Conservation (phyloP, 2,888 invertebrate genomes). For the Autographa pulchrina region DNA sequence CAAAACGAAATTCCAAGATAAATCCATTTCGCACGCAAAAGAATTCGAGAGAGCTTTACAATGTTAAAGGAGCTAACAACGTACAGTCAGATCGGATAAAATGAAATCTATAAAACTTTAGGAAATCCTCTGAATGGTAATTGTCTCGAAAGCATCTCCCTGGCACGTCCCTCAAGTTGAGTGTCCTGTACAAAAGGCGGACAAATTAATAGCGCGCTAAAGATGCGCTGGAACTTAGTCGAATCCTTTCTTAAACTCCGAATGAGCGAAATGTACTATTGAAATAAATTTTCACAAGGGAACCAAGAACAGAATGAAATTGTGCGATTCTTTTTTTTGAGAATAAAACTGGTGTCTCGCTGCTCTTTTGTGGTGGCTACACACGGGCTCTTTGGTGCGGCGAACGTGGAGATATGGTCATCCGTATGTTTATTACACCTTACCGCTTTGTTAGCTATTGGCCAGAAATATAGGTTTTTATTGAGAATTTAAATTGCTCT, state of each 20-base stretch:
- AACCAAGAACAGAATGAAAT: slow-evolving; percentile 75
- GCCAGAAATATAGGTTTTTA: no score
- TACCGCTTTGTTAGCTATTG: neutral
- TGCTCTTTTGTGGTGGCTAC: slow-evolving; percentile 73
- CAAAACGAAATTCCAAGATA: slow-evolving; percentile 54
- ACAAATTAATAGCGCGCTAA: slow-evolving; percentile 70
- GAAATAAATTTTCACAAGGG: slow-evolving; percentile 79
- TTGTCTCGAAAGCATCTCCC: slow-evolving; percentile 61
- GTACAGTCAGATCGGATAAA: slow-evolving; percentile 60
- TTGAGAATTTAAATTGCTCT: no score
- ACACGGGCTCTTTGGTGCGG: slow-evolving; percentile 50
- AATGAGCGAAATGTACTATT: slow-evolving; percentile 66
- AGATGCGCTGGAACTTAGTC: slow-evolving; percentile 67
- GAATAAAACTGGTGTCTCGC: slow-evolving; percentile 77
- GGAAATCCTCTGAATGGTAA: slow-evolving; percentile 64
- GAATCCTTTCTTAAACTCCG: slow-evolving; percentile 70
- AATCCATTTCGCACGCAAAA: slow-evolving; percentile 56
- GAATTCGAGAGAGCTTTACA: slow-evolving; percentile 57
- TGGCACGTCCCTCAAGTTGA: slow-evolving; percentile 63
- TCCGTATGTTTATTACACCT: slow-evolving; percentile 25
- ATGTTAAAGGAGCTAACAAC: slow-evolving; percentile 58
- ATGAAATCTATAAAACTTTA: slow-evolving; percentile 64
- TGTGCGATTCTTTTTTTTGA: slow-evolving; percentile 72
- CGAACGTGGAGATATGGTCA: slow-evolving; percentile 9
- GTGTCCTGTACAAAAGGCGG: slow-evolving; percentile 62